Base-by-base conservation (phyloP, 2,888 invertebrate species). In the Papilio protenor region DNA sequence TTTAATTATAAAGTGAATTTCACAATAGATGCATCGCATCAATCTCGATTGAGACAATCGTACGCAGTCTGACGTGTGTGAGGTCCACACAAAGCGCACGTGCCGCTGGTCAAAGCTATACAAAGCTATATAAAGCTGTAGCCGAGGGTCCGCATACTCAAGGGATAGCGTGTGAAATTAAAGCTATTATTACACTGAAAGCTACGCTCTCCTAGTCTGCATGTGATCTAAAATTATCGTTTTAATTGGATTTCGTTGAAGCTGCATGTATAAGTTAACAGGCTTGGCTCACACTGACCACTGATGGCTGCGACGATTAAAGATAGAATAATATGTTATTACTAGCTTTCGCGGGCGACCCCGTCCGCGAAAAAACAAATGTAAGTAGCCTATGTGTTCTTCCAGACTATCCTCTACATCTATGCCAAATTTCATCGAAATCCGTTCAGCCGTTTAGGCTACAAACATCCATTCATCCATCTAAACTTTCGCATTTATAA, bases 131-230 rank as follows among this genome's bases (percentile, higher is more conserved):
- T 23, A 59, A 23, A 59, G 2, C 59, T 69, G 77, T 80, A 87
- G 85, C 84, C 83, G 83, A 83, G 80, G 79, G 79, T 79, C 80
- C 78, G 80, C 80, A 78, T 82, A 80, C 85, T 84, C 84, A 84
- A 82, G 84, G 85, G 87, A 85, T 81, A 81, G 82, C 85, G 87
- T 87, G 87, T 89, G 90, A 89, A 90, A 92, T 91, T 87, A 90
- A 91, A 88, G 90, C 90, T 81, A 88, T 91, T 91, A 91, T 90
- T 84, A 82, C 81, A 78, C 73, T 77, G 79, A 76, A 82, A 81
- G 81, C 80, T 82, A 81, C 78, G 14, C 49, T 59, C 33, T 40
- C 76, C 74, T 70, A 73, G 45, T 66, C 73, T 74, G 83, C 45
- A 81, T 83, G 83, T 80, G 78, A 78, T 79, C 77, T 61, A 78